phyloP scores from a whole-genome alignment of 2,797 vertebrate species.

The Threskiornis aethiopicus region DNA sequence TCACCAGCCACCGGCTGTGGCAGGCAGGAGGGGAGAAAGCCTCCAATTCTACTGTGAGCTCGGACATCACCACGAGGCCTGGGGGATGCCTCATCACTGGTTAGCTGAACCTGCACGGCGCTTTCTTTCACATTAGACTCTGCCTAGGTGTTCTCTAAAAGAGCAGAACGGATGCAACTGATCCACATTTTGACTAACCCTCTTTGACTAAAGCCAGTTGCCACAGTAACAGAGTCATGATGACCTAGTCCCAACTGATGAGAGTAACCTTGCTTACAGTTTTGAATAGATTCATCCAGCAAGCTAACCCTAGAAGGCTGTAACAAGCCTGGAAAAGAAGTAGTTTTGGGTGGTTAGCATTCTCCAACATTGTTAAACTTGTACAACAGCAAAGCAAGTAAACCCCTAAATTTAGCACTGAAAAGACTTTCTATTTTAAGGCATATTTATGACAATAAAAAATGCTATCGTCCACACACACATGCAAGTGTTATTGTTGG shows the following conservation, averaged over 20 bases:
- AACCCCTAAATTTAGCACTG: background rate
- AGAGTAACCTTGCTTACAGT: accelerated
- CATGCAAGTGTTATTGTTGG: background rate
- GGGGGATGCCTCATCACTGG: background rate
- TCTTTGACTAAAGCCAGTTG: background rate
- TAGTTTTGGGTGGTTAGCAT: background rate
- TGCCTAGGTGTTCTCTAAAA: background rate
- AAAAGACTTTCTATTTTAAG: background rate
- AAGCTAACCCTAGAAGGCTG: background rate
- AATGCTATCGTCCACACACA: background rate
- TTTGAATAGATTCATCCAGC: background rate
- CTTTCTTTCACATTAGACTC: background rate
- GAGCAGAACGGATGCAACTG: background rate
- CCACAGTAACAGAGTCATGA: background rate
- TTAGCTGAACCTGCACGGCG: background rate
- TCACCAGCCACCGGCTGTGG: background rate
- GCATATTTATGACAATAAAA: conserved; percentile 3
- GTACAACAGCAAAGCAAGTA: background rate
- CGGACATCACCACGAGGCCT: background rate
- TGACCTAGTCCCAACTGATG: background rate
- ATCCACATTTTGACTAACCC: background rate
- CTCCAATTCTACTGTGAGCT: background rate
- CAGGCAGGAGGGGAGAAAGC: background rate
- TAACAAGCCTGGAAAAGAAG: background rate
- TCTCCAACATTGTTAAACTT: background rate